Conservation (phyloP, 2,113 vertebrate species). For the Prinia subflava region DNA sequence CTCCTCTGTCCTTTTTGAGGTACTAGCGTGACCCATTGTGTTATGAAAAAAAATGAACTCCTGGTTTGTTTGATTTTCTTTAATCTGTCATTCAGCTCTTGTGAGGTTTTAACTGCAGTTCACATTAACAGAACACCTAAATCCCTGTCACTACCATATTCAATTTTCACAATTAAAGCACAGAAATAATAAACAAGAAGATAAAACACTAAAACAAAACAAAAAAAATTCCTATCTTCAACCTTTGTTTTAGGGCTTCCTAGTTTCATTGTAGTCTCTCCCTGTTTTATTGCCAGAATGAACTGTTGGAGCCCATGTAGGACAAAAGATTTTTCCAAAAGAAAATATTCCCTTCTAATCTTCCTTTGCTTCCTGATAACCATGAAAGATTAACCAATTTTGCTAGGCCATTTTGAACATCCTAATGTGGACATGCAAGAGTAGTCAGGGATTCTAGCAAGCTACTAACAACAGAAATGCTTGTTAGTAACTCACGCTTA, state of each 20-base stretch:
- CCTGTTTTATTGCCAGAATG: neutral
- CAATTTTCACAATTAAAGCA: neutral
- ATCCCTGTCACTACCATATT: neutral
- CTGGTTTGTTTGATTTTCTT: neutral
- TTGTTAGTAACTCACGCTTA: neutral
- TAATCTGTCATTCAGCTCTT: neutral
- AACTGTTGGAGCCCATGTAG: neutral
- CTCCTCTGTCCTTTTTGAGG: neutral
- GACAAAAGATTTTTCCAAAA: neutral
- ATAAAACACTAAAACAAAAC: neutral
- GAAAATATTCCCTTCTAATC: neutral
- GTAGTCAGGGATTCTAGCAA: neutral
- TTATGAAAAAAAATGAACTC: neutral
- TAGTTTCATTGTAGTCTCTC: neutral
- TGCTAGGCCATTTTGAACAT: neutral
- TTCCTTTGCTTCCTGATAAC: neutral
- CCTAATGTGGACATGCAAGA: neutral
- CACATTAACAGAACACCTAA: neutral
- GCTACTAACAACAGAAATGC: neutral
- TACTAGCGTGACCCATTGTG: neutral
- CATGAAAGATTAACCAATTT: neutral
- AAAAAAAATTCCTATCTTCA: neutral
- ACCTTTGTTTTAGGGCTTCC: neutral
- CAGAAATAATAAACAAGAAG: neutral
- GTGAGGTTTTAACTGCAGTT: neutral